phyloP scores from a whole-genome alignment of 2,797 vertebrate species.

The Scarus forsteni region DNA sequence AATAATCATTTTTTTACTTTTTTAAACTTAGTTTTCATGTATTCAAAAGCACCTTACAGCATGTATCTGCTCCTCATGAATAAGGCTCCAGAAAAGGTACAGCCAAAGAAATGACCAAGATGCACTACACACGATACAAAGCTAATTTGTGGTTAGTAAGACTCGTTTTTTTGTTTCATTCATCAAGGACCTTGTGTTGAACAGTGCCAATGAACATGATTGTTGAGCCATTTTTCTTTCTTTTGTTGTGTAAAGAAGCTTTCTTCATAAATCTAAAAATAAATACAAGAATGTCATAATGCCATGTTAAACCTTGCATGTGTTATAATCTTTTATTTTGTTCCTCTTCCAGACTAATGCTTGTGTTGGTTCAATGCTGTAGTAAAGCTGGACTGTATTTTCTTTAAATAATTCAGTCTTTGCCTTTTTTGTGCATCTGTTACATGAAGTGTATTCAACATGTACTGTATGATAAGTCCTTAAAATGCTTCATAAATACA shows the following conservation, averaged over 20 bases:
- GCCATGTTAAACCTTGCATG: constrained; percentile 26
- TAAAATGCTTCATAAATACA: constrained; percentile 37
- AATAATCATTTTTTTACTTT: neutral
- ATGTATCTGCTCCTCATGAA: constrained; percentile 14
- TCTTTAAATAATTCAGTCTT: constrained; percentile 10
- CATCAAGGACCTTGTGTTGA: constrained; percentile 2
- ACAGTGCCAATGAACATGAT: constrained; percentile 38
- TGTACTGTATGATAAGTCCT: constrained; percentile 13
- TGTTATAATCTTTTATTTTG: neutral
- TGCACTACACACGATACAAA: constrained; percentile 38
- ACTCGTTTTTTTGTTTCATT: neutral
- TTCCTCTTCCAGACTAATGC: neutral
- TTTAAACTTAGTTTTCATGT: constrained; percentile 7
- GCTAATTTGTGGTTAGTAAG: constrained; percentile 19
- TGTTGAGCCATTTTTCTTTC: constrained; percentile 16
- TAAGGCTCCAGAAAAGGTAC: constrained; percentile 25
- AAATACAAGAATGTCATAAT: neutral
- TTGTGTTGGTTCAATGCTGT: constrained; percentile 15
- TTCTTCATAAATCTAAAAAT: constrained; percentile 7
- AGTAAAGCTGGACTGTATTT: constrained; percentile 33
- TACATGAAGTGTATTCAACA: constrained; percentile 25
- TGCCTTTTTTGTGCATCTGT: constrained; percentile 30
- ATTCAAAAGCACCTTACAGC: neutral
- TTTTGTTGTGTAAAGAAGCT: constrained; percentile 13
- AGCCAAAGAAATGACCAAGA: constrained; percentile 62